Evolutionary conservation across 2,888 invertebrate genomes (phyloP).

Genomic region (Volucella inanis): DNA sequence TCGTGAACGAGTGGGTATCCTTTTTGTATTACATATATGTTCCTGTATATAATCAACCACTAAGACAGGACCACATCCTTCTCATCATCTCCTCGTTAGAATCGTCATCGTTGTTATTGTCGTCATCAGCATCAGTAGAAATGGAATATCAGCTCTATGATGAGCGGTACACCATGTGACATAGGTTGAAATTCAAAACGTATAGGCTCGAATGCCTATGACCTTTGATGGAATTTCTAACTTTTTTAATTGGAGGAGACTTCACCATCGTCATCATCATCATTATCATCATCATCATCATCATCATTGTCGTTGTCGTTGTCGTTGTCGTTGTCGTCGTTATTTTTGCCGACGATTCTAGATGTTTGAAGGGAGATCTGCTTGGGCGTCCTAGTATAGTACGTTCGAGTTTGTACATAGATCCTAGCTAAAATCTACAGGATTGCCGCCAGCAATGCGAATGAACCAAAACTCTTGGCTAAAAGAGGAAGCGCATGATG

Average conservation of each 20-base stretch:
- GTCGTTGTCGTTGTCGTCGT: not conserved
- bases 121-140: constrained; percentile 2
- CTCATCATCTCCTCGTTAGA: constrained; percentile 49
- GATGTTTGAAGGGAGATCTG: not conserved
- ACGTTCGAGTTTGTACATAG: not conserved
- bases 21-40: constrained; percentile 54
- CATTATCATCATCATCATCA: not conserved
- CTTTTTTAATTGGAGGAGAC: constrained; percentile 72
- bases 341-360: not conserved
- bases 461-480: constrained; percentile 72
- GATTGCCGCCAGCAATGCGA: constrained; percentile 67
- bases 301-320: not conserved
- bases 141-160: constrained; percentile 14
- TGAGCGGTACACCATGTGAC: constrained; percentile 21
- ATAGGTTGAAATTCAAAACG: constrained; percentile 58
- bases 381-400: constrained; percentile 50
- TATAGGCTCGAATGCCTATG: constrained; percentile 72
- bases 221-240: constrained; percentile 74
- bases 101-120: constrained; percentile 27
- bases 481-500: constrained; percentile 71
- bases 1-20: constrained; percentile 72
- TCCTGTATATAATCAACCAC: constrained; percentile 73
- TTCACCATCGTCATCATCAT: constrained; percentile 38
- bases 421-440: constrained; percentile 71
- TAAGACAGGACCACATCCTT: constrained; percentile 75